A percentile compares a stretch with the other conserved stretches of the same genome.
phyloP scores from a whole-genome alignment of 2,888 invertebrate genomes.

The Drosophila flavopinicola region DNA sequence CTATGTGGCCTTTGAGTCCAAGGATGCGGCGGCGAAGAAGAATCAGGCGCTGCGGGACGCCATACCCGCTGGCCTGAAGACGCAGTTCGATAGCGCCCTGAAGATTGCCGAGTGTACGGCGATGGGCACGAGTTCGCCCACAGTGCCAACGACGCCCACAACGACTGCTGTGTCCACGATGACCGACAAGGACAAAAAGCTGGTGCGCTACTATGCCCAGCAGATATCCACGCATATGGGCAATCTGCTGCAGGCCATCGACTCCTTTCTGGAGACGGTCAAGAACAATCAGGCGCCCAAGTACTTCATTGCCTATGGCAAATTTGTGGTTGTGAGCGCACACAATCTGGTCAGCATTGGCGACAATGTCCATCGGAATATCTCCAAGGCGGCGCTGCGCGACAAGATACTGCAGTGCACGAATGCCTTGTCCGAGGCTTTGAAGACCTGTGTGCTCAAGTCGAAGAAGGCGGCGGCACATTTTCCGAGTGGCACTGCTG shows the following conservation, averaged over 20 bases:
- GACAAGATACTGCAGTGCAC: conserved; percentile 90
- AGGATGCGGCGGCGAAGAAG: conserved; percentile 89
- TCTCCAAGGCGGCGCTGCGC: conserved; percentile 90
- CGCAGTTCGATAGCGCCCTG: conserved; percentile 90
- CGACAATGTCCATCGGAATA: conserved; percentile 95
- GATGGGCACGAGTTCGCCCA: conserved; percentile 83
- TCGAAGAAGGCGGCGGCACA: conserved; percentile 96
- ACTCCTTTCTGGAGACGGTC: conserved; percentile 95
- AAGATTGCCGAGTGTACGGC: conserved; percentile 89
- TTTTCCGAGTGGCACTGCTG: conserved; percentile 95
- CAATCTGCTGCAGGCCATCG: conserved; percentile 94
- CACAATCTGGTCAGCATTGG: conserved; percentile 97
- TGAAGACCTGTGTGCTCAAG: conserved; percentile 92
- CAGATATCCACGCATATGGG: conserved; percentile 94
- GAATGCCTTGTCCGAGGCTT: conserved; percentile 91
- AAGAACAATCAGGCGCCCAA: conserved; percentile 97
- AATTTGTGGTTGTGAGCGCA: conserved; percentile 96
- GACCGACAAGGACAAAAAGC: conserved; percentile 91
- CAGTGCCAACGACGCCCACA: conserved; percentile 53
- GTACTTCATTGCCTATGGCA: conserved; percentile 96
- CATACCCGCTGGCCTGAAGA: conserved; percentile 88
- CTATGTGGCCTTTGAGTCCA: conserved; percentile 93
- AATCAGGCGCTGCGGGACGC: conserved; percentile 90
- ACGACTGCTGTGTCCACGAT: conserved; percentile 77
- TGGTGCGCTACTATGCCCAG: conserved; percentile 94